phyloP scores from a whole-genome alignment of 2,888 invertebrate species.

The Ophion ellenae region DNA sequence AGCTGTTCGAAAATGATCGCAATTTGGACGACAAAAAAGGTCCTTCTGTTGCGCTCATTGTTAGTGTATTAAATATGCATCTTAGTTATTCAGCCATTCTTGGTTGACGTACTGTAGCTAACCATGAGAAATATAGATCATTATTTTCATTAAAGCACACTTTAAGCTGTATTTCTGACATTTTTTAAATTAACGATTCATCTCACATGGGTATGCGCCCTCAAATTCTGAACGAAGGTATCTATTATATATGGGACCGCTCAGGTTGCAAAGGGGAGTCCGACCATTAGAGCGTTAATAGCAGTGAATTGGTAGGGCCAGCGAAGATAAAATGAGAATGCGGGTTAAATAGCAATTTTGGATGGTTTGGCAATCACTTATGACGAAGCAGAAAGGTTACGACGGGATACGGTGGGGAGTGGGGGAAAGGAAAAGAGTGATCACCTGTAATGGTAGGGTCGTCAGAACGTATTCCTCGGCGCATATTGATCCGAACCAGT shows the following conservation, averaged over 20 bases:
- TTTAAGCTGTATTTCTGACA: too few species aligned
- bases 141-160: too few species aligned
- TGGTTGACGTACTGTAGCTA: too few species aligned
- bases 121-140: too few species aligned
- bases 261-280: neutral
- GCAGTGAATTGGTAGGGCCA: neutral
- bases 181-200: too few species aligned
- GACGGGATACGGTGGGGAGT: neutral
- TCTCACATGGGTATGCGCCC: neutral
- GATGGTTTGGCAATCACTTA: slow-evolving; percentile 50
- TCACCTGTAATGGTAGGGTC: slow-evolving; percentile 7
- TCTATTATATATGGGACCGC: neutral
- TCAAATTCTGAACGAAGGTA: neutral
- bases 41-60: too few species aligned
- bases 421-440: neutral
- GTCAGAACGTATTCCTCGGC: slow-evolving; percentile 34
- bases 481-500: slow-evolving; percentile 58
- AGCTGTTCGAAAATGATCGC: too few species aligned
- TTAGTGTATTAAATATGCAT: too few species aligned
- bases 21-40: too few species aligned
- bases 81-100: too few species aligned
- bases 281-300: neutral
- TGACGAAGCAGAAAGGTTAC: neutral
- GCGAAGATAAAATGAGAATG: slow-evolving; percentile 18
- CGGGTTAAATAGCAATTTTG: slow-evolving; percentile 43